phyloP scores from a whole-genome alignment of 2,888 invertebrate genomes.

The Smittia sp. region DNA sequence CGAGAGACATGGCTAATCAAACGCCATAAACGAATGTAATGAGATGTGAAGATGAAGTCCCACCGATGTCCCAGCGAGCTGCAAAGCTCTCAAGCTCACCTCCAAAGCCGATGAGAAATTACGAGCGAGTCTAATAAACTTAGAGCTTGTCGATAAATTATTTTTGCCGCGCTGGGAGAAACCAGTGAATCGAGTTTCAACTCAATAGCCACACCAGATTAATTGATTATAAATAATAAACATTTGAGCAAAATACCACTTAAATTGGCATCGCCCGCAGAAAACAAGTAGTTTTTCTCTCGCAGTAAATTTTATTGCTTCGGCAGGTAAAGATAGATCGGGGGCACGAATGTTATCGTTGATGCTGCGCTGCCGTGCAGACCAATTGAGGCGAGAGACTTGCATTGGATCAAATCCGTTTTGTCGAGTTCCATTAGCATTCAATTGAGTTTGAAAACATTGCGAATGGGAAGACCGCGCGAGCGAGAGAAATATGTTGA shows the following conservation, averaged over 20 bases:
- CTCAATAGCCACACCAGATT: slow-evolving; percentile 26
- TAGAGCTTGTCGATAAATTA: not conserved
- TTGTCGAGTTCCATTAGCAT: slow-evolving; percentile 32
- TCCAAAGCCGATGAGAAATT: not conserved
- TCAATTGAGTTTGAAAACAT: slow-evolving; percentile 16
- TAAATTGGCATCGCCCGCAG: slow-evolving; percentile 15
- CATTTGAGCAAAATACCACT: slow-evolving; percentile 26
- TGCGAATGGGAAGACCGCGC: not conserved
- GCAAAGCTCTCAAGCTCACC: not conserved
- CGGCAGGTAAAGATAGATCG: too few species aligned
- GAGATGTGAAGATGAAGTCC: not conserved
- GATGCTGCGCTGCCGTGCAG: not conserved
- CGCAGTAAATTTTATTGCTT: too few species aligned
- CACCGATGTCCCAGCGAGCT: not conserved
- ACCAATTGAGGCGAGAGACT: not conserved
- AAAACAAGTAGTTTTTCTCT: slow-evolving; percentile 33
- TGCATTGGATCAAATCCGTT: slow-evolving; percentile 18
- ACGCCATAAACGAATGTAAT: not conserved
- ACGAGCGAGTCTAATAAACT: too few species aligned
- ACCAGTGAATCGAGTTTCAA: not conserved
- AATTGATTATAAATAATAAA: slow-evolving; percentile 40
- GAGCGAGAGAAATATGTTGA: slow-evolving; percentile 19
- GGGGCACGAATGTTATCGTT: not conserved
- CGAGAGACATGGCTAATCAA: not conserved
- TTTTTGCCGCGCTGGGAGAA: not conserved